Conservation (phyloP, 2,888 invertebrate genomes). For the Keiferia lycopersicella region DNA sequence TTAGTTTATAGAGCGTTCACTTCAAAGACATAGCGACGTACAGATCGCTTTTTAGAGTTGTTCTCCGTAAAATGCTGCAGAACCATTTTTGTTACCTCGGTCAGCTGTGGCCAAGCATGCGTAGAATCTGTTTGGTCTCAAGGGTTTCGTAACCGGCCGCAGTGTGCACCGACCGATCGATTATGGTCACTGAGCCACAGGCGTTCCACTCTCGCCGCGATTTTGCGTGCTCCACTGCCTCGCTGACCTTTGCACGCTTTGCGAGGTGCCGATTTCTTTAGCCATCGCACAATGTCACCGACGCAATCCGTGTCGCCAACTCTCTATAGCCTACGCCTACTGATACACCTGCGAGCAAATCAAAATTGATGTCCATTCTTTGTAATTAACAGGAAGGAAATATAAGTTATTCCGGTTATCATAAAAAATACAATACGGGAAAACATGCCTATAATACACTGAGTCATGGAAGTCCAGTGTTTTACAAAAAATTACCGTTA, state of each 20-base stretch:
- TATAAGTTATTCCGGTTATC: slow-evolving; percentile 44
- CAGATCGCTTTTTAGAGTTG: too few species aligned
- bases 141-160: slow-evolving; percentile 64
- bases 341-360: not conserved
- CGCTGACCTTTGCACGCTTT: slow-evolving; percentile 48
- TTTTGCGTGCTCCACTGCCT: slow-evolving; percentile 45
- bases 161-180: slow-evolving; percentile 57
- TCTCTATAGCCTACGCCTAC: not conserved
- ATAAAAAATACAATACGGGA: slow-evolving; percentile 19
- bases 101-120: not conserved
- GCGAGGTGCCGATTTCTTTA: slow-evolving; percentile 44
- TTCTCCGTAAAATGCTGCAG: not conserved
- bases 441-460: slow-evolving; percentile 42
- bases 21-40: too few species aligned
- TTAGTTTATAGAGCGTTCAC: too few species aligned
- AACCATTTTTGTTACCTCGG: slow-evolving; percentile 40
- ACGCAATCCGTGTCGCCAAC: not conserved
- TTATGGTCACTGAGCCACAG: slow-evolving; percentile 68
- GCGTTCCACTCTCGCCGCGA: slow-evolving; percentile 58
- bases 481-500: slow-evolving; percentile 67
- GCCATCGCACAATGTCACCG: slow-evolving; percentile 27
- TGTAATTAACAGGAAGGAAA: slow-evolving; percentile 43
- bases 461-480: slow-evolving; percentile 65
- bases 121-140: slow-evolving; percentile 55
- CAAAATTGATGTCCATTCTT: not conserved